phyloP scores from a whole-genome alignment of 2,888 invertebrate genomes.

The Colostygia pectinataria region DNA sequence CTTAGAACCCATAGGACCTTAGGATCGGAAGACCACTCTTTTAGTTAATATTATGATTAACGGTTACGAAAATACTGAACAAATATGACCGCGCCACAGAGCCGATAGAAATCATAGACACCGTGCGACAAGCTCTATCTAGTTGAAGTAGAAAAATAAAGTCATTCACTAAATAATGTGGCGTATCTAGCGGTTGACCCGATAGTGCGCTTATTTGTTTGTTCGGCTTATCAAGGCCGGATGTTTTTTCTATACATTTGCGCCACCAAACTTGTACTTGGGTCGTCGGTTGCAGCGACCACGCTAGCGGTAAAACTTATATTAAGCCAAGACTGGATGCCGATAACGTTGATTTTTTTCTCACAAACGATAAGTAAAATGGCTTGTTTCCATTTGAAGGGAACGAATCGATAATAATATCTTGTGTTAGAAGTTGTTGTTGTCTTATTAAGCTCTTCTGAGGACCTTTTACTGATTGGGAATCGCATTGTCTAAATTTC shows the following conservation, averaged over 20 bases:
- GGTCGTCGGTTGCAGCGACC: slow-evolving; percentile 63
- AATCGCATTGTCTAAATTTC: background rate
- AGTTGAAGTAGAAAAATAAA: slow-evolving; percentile 59
- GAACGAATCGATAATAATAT: slow-evolving; percentile 45
- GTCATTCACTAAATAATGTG: slow-evolving; percentile 66
- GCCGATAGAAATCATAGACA: slow-evolving; percentile 19
- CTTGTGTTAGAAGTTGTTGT: slow-evolving; percentile 21
- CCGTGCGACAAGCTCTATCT: slow-evolving; percentile 35
- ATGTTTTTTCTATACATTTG: slow-evolving; percentile 82
- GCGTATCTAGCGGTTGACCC: slow-evolving; percentile 77
- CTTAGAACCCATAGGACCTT: no score
- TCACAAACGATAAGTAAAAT: slow-evolving; percentile 50
- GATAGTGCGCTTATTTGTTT: slow-evolving; percentile 81
- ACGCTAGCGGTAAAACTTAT: slow-evolving; percentile 67
- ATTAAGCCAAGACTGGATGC: slow-evolving; percentile 69
- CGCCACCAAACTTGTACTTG: slow-evolving; percentile 74
- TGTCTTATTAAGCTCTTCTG: background rate
- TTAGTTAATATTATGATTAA: no score
- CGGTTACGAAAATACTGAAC: no score
- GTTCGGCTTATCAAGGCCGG: slow-evolving; percentile 81
- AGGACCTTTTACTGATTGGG: background rate
- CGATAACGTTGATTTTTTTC: slow-evolving; percentile 66
- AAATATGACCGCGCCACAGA: slow-evolving; percentile 4
- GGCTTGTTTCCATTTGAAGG: slow-evolving; percentile 38
- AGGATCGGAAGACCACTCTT: no score